Conservation (phyloP, 2,113 vertebrate genomes). For the Lagopus muta region DNA sequence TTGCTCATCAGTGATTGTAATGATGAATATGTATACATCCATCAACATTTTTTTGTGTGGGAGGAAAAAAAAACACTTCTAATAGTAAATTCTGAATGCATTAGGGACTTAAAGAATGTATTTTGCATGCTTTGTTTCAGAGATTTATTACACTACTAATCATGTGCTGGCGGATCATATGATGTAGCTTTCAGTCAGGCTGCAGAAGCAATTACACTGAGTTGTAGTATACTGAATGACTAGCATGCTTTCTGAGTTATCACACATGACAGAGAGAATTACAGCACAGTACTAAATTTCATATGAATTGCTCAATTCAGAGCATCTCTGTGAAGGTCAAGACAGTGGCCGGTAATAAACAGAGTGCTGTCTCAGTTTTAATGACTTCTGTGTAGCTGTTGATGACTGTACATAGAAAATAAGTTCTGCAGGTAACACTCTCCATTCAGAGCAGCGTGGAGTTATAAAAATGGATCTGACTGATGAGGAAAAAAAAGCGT, state of each 20-base stretch:
- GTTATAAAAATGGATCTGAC: neutral
- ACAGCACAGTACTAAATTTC: constrained; percentile 38
- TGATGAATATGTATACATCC: neutral
- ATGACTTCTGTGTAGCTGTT: neutral
- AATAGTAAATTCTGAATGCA: constrained; percentile 6
- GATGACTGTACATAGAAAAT: neutral
- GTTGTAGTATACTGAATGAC: constrained; percentile 54
- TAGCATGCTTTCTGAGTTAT: constrained; percentile 58
- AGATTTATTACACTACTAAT: constrained; percentile 71
- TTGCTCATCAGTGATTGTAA: neutral
- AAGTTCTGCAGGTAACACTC: neutral
- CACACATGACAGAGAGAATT: constrained; percentile 55
- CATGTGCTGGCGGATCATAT: constrained; percentile 89
- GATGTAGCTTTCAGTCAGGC: constrained; percentile 83
- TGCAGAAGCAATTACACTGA: constrained; percentile 52
- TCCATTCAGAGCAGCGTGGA: neutral
- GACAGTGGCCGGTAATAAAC: neutral
- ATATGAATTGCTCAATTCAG: constrained; percentile 30
- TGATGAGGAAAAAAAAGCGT: neutral
- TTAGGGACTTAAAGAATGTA: constrained; percentile 28
- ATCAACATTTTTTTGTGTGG: neutral
- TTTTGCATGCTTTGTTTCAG: constrained; percentile 47
- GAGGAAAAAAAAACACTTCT: neutral
- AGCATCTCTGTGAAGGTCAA: constrained; percentile 56
- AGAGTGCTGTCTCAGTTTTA: constrained; percentile 14